phyloP scores from a whole-genome alignment of 23 tunicate genomes.

The Diplosoma virens region DNA sequence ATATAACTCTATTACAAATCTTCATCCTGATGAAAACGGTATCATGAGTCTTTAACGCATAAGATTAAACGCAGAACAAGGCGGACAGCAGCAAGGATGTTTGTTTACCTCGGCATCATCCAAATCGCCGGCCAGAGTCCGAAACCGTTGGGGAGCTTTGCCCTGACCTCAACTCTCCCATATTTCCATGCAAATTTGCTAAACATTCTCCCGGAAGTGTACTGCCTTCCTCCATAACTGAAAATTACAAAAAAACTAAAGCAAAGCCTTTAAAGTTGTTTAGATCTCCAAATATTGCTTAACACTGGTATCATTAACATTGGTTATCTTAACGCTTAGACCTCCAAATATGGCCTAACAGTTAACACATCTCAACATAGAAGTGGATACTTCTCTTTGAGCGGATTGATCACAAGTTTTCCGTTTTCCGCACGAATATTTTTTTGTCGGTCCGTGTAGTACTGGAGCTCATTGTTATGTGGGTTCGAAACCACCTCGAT shows the following conservation, averaged over 20 bases:
- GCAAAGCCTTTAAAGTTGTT: background rate
- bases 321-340: no score
- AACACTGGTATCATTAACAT: background rate
- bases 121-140: conserved; percentile 99
- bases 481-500: conserved; percentile 65
- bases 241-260: background rate
- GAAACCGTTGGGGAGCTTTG: conserved; percentile 89
- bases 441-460: conserved; percentile 65
- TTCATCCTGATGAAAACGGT: no score
- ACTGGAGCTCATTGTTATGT: conserved; percentile 86
- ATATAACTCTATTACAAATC: no score
- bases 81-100: no score
- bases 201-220: conserved; percentile 90
- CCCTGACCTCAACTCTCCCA: conserved; percentile 93
- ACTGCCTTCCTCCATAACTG: conserved; percentile 79
- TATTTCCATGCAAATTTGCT: conserved; percentile 86
- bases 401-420: conserved; percentile 58
- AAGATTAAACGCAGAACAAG: no score
- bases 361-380: background rate
- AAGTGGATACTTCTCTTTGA: conserved; percentile 68
- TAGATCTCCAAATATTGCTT: background rate
- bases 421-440: conserved; percentile 72
- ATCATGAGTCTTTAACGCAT: no score
- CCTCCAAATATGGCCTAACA: no score
- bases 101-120: conserved; percentile 92